phyloP scores from a whole-genome alignment of 2,797 vertebrate genomes.

The Hoplostethus mediterraneus region DNA sequence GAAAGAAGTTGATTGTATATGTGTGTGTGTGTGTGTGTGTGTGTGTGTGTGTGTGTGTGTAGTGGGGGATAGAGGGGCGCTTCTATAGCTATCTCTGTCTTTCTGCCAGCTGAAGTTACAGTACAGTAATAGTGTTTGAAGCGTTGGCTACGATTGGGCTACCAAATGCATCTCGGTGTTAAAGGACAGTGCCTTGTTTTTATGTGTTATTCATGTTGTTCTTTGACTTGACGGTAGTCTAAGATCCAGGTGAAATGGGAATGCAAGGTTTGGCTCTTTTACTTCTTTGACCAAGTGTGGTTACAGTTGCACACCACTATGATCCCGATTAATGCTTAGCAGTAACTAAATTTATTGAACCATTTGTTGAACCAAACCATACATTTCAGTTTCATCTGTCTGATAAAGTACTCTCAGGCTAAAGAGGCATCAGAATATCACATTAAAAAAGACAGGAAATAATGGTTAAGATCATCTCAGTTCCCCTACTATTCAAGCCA shows the following conservation, averaged over 20 bases:
- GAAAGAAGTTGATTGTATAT: conserved; percentile 11
- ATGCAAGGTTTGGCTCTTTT: neutral
- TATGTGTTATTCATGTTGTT: conserved; percentile 18
- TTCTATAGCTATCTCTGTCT: conserved; percentile 72
- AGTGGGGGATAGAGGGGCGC: conserved; percentile 29
- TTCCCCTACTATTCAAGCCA: neutral
- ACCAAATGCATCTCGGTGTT: conserved; percentile 46
- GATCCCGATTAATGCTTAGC: neutral
- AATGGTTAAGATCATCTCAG: conserved; percentile 17
- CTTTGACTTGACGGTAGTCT: conserved; percentile 31
- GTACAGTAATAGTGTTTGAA: conserved; percentile 24
- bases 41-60: conserved; percentile 27
- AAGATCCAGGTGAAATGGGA: neutral
- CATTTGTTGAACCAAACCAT: neutral
- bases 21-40: conserved; percentile 20
- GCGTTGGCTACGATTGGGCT: conserved; percentile 16
- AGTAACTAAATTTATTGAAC: too few relatives aligned
- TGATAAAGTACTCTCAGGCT: conserved; percentile 21
- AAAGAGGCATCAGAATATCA: conserved; percentile 37
- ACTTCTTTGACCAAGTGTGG: neutral
- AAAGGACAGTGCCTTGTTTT: conserved; percentile 21
- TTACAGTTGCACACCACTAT: too few relatives aligned
- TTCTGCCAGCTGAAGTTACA: conserved; percentile 68
- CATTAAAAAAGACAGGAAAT: conserved; percentile 1
- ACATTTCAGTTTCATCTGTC: conserved; percentile 5